Conservation (phyloP, 2,113 vertebrate genomes). For the Alethe diademata region DNA sequence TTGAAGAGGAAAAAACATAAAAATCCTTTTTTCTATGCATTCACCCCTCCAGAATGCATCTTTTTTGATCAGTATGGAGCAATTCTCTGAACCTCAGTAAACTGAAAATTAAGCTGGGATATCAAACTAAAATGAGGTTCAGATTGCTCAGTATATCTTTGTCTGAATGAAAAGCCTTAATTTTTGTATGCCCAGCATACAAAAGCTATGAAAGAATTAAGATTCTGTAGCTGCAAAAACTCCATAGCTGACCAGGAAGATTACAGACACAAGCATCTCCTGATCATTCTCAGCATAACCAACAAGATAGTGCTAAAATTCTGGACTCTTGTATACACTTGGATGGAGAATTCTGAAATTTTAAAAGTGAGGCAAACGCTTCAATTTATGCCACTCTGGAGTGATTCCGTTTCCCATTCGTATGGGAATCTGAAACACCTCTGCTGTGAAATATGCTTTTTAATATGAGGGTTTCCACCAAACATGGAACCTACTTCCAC, state of each 20-base stretch:
- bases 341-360: not conserved
- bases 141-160: slow-evolving; percentile 1
- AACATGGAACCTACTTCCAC: not conserved
- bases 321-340: not conserved
- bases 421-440: not conserved
- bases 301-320: not conserved
- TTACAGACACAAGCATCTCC: not conserved
- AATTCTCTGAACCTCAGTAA: not conserved
- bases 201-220: not conserved
- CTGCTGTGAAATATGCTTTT: not conserved
- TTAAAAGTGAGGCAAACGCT: not conserved
- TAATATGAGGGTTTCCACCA: not conserved
- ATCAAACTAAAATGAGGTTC: not conserved
- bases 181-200: not conserved
- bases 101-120: not conserved
- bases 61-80: not conserved
- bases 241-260: not conserved
- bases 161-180: not conserved
- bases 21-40: not conserved
- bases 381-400: not conserved
- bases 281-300: not conserved
- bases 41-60: not conserved
- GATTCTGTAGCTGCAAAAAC: not conserved
- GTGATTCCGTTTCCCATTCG: not conserved
- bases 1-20: not conserved